Percentiles rank a stretch among this genome's conserved stretches.
Conservation (phyloP, 1,140 invertebrate species). For the Hestina assimilis region DNA sequence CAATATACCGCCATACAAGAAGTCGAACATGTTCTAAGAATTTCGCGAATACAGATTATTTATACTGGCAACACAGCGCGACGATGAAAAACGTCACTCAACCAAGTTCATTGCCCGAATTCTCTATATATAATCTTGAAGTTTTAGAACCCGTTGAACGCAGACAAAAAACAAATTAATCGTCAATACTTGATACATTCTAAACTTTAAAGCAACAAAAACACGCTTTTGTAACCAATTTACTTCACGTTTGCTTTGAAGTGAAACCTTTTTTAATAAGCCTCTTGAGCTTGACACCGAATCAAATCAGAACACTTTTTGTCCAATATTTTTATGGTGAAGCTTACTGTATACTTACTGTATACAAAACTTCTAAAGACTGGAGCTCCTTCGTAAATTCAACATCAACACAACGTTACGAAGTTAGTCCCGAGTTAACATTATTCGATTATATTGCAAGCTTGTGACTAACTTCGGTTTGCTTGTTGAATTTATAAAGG, state of each 20-base stretch:
- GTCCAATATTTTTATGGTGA: no score
- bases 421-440: no score
- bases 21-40: not conserved
- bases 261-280: not conserved
- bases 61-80: constrained; percentile 7
- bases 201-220: not conserved
- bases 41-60: constrained; percentile 1
- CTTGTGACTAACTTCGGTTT: no score
- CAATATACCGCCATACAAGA: no score
- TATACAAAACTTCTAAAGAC: no score
- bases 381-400: no score
- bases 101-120: constrained; percentile 60
- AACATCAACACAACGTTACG: no score
- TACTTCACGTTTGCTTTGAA: not conserved
- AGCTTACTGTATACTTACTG: no score
- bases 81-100: constrained; percentile 27
- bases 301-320: not conserved
- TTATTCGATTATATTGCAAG: no score
- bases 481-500: no score
- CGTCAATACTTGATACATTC: constrained; percentile 1
- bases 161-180: constrained; percentile 26
- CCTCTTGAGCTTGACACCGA: not conserved
- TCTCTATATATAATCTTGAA: constrained; percentile 59
- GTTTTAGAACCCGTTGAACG: constrained; percentile 29
- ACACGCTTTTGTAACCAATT: not conserved